Evolutionary conservation across 1,140 invertebrate genomes (phyloP).

Genomic region (Epicauta chinensis): DNA sequence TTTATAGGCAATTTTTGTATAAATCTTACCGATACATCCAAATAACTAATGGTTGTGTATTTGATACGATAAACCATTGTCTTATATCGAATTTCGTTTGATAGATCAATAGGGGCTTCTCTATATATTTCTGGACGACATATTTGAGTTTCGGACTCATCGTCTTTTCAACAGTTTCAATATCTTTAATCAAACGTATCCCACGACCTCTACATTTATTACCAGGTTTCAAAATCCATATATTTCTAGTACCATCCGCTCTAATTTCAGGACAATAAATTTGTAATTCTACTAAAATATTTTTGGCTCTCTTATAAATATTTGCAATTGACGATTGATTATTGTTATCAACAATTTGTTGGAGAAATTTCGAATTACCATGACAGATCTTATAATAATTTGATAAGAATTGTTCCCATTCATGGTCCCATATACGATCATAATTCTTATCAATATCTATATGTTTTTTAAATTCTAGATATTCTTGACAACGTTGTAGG

Average conservation of each 20-base stretch:
- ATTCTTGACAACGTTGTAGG: slow-evolving; percentile 68
- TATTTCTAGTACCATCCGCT: slow-evolving; percentile 76
- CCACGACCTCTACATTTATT: slow-evolving; percentile 88
- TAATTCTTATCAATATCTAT: slow-evolving; percentile 79
- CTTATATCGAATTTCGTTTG: slow-evolving; percentile 92
- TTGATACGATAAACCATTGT: slow-evolving; percentile 89
- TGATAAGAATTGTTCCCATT: slow-evolving; percentile 81
- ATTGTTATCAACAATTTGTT: slow-evolving; percentile 38
- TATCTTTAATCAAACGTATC: slow-evolving; percentile 77
- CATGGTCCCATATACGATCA: slow-evolving; percentile 63
- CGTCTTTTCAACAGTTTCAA: slow-evolving; percentile 77
- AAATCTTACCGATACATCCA: slow-evolving; percentile 79
- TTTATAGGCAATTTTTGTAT: not conserved
- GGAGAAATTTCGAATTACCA: slow-evolving; percentile 50
- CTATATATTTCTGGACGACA: slow-evolving; percentile 95
- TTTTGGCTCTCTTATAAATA: slow-evolving; percentile 39
- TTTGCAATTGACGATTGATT: slow-evolving; percentile 34
- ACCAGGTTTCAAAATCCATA: slow-evolving; percentile 95
- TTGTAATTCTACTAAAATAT: slow-evolving; percentile 47
- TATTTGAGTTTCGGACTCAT: slow-evolving; percentile 59
- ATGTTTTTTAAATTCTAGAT: slow-evolving; percentile 66
- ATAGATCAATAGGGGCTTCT: slow-evolving; percentile 78
- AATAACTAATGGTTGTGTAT: slow-evolving; percentile 81
- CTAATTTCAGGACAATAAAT: slow-evolving; percentile 74
- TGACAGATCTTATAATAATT: slow-evolving; percentile 68